These are phyloP conservation scores for Grammomys dolichurus DNA, from an alignment of 2,113 vertebrate species.

Conservation along the genomic window DNA sequence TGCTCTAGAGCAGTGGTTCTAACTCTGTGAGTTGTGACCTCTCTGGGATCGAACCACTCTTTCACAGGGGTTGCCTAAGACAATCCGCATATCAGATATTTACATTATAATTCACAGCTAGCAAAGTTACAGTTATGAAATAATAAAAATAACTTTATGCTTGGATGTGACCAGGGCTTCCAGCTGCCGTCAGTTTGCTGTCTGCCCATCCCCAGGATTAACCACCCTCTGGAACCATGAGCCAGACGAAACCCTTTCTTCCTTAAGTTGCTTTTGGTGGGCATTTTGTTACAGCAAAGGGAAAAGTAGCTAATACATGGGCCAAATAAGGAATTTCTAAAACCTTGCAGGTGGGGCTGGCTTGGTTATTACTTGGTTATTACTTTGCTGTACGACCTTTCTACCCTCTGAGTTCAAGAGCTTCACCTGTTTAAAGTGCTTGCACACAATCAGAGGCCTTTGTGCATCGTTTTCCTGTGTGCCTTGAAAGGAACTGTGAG, in stretches of 20 bases:
- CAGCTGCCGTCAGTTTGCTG: not conserved
- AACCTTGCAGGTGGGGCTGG: not conserved
- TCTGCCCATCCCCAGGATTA: no score
- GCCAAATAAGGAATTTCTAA: no score
- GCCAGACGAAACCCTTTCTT: not conserved
- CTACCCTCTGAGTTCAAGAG: conserved; percentile 8
- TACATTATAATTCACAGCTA: not conserved
- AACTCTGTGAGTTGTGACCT: no score
- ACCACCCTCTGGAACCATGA: not conserved
- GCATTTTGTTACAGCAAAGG: not conserved
- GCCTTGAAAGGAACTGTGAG: conserved; percentile 42
- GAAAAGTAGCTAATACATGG: not conserved
- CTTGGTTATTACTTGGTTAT: not conserved
- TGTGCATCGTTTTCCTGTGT: not conserved
- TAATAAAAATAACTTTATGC: not conserved
- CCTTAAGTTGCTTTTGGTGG: not conserved
- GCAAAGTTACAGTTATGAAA: not conserved
- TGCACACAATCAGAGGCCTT: conserved; percentile 27
- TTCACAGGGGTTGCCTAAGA: not conserved
- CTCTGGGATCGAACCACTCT: not conserved
- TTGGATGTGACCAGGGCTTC: not conserved
- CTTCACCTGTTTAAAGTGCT: not conserved
- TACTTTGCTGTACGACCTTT: not conserved
- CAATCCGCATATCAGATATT: not conserved
- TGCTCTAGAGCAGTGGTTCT: not conserved